A percentile compares a stretch with the other conserved stretches of the same genome.
Conservation (phyloP, 2,797 vertebrate genomes). For the Paramormyrops hopkinsi region DNA sequence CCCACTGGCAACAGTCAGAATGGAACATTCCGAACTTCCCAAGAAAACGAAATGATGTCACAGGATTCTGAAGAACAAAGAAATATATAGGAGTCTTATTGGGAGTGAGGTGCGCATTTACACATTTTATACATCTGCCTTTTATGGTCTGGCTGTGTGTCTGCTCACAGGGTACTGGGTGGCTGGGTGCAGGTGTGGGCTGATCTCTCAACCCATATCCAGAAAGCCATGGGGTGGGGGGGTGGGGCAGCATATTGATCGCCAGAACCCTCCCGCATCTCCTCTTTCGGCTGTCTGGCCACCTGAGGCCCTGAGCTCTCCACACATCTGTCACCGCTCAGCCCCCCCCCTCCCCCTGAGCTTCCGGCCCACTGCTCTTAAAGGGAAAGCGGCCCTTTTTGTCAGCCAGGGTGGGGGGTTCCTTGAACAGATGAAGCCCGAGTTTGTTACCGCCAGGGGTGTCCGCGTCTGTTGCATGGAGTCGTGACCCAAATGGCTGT, state of each 20-base stretch:
- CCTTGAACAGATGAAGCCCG: neutral
- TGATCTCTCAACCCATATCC: conserved; percentile 21
- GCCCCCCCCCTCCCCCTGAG: neutral
- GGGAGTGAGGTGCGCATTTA: neutral
- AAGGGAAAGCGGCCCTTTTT: neutral
- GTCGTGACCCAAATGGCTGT: neutral
- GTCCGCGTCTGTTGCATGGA: neutral
- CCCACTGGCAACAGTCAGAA: neutral
- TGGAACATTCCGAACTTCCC: neutral
- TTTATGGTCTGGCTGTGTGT: neutral
- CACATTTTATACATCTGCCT: neutral
- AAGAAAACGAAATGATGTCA: neutral
- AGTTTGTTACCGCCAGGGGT: neutral
- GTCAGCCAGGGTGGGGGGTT: neutral
- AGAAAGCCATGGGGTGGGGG: conserved; percentile 10
- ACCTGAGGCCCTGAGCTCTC: conserved; percentile 25
- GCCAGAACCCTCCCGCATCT: conserved; percentile 14
- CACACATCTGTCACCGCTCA: conserved; percentile 20
- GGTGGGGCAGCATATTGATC: conserved; percentile 23
- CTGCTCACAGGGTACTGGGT: neutral
- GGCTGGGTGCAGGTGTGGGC: conserved; percentile 2
- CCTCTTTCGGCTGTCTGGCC: conserved; percentile 15
- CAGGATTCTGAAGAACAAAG: neutral
- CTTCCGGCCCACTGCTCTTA: conserved; percentile 1
- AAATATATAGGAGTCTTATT: neutral